Conservation (phyloP, 2,888 invertebrate genomes). For the Pseudeuparius sepicola region DNA sequence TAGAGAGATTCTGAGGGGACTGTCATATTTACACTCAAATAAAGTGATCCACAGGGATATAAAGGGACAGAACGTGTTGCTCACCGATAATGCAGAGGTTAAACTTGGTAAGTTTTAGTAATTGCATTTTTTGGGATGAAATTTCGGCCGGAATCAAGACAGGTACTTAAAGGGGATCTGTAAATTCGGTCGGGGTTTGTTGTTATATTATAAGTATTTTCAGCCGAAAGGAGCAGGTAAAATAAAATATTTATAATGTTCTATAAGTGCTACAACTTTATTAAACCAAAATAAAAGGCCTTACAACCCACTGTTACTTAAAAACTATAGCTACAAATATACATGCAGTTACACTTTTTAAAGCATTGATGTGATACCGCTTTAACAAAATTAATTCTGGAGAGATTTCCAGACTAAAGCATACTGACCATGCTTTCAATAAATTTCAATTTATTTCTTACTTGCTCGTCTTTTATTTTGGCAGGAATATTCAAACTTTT, state of each 20-base stretch:
- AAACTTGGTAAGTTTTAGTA: conserved; percentile 70
- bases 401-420: conserved; percentile 2
- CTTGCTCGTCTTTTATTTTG: too few species aligned
- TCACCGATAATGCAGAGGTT: conserved; percentile 99
- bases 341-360: conserved; percentile 1
- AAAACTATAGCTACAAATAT: conserved; percentile 1
- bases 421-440: conserved; percentile 1
- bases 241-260: too few species aligned
- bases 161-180: too few species aligned
- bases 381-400: conserved; percentile 3
- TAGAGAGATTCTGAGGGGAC: conserved; percentile 87
- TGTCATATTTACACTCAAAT: conserved; percentile 95
- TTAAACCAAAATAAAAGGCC: too few species aligned
- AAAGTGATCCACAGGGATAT: conserved; percentile 99
- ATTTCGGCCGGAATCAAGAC: too few species aligned
- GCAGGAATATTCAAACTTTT: too few species aligned
- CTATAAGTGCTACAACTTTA: too few species aligned
- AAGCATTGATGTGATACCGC: conserved; percentile 1
- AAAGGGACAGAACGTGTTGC: conserved; percentile 97
- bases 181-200: too few species aligned
- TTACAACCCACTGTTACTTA: too few species aligned
- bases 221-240: too few species aligned
- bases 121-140: too few species aligned
- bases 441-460: conserved; percentile 2
- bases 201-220: too few species aligned